phyloP scores from a whole-genome alignment of 2,797 vertebrate genomes.

The Betta splendens region DNA sequence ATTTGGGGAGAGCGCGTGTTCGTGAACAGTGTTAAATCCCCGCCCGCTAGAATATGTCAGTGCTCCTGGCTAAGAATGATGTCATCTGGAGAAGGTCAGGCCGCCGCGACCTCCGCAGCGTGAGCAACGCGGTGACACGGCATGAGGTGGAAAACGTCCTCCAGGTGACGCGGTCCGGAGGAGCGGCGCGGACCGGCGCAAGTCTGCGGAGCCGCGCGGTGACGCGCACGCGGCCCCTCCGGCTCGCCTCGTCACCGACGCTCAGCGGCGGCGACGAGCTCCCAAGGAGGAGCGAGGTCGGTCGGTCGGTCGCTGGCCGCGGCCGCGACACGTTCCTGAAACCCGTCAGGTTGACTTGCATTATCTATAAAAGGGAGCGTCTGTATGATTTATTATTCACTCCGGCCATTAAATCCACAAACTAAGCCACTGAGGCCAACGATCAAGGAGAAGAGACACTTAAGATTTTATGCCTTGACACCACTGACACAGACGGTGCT shows the following conservation, averaged over 20 bases:
- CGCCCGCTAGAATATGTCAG: no score
- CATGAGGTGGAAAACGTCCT: no score
- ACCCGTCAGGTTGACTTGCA: slow-evolving; percentile 6
- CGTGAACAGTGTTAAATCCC: no score
- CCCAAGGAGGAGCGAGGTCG: slow-evolving; percentile 1
- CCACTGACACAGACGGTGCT: neutral
- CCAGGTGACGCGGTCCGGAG: no score
- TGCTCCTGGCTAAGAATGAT: no score
- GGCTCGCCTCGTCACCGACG: neutral
- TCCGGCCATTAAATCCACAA: slow-evolving; percentile 29
- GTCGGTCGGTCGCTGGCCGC: slow-evolving; percentile 10
- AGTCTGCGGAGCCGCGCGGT: no score
- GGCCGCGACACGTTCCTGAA: slow-evolving; percentile 18
- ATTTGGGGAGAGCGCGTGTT: no score
- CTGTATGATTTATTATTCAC: slow-evolving; percentile 44
- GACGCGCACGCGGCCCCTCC: slow-evolving; percentile 6
- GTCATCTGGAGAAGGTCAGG: neutral
- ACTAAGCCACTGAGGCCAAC: slow-evolving; percentile 16
- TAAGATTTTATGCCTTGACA: slow-evolving; percentile 16
- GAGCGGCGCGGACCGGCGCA: no score
- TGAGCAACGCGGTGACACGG: no score
- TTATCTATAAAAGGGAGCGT: neutral
- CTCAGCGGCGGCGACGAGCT: neutral
- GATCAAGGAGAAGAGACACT: slow-evolving; percentile 21
- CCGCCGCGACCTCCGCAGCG: no score